These are phyloP conservation scores for Aythya fuligula DNA, from an alignment of 2,797 vertebrate species.

Conservation along the genomic window DNA sequence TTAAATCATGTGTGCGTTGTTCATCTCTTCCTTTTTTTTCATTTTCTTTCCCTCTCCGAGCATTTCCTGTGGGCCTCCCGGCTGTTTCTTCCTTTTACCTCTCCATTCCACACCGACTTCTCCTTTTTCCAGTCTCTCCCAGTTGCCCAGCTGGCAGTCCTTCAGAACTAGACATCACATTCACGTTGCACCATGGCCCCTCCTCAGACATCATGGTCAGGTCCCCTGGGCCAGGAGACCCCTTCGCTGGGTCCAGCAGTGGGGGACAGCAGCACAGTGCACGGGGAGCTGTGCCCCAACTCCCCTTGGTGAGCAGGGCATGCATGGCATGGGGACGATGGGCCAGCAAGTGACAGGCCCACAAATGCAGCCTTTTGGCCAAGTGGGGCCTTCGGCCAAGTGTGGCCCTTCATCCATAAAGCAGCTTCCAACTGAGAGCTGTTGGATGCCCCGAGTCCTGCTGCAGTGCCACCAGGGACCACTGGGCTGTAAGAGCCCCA, in stretches of 20 bases:
- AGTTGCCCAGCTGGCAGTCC: neutral
- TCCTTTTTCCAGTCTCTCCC: slow-evolving; percentile 8
- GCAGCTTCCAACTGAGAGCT: neutral
- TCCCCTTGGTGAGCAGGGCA: neutral
- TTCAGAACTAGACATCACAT: neutral
- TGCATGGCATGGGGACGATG: rapidly evolving
- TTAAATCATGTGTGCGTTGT: neutral
- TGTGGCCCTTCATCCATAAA: rapidly evolving
- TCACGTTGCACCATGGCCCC: neutral
- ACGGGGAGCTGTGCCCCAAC: neutral
- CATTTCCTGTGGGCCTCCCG: slow-evolving; percentile 24
- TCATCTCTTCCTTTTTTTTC: slow-evolving; percentile 22
- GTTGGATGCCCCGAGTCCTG: neutral
- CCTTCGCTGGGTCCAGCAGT: rapidly evolving
- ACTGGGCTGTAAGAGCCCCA: neutral
- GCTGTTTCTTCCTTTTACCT: neutral
- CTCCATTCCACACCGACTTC: neutral
- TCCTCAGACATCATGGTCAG: neutral
- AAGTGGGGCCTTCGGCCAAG: neutral
- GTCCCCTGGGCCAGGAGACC: neutral
- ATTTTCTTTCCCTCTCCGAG: neutral
- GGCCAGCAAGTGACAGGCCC: rapidly evolving
- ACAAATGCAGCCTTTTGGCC: neutral
- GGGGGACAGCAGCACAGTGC: too few relatives aligned
- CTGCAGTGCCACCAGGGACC: neutral